Percentiles rank a stretch among this genome's conserved stretches.
phyloP scores from a whole-genome alignment of 2,888 invertebrate genomes.

The Troides helena region DNA sequence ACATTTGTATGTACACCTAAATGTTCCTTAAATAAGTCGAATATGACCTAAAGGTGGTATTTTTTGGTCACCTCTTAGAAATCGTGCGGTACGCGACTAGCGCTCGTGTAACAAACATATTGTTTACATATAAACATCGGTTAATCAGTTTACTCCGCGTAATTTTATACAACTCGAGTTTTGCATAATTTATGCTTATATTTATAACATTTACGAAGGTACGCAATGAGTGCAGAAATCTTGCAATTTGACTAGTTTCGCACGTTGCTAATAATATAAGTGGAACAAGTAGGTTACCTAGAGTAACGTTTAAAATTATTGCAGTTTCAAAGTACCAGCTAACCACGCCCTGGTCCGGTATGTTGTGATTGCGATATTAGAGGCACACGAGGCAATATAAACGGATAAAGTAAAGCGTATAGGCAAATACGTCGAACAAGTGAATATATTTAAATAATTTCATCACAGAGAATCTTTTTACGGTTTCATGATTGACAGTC shows the following conservation, averaged over 20 bases:
- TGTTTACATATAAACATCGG: background rate
- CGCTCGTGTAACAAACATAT: background rate
- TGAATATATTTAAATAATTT: background rate
- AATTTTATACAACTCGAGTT: constrained; percentile 4
- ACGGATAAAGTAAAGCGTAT: background rate
- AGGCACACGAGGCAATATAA: constrained; percentile 13
- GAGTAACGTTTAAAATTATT: constrained; percentile 40
- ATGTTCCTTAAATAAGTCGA: background rate
- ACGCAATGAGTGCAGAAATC: constrained; percentile 4
- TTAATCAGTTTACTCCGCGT: constrained; percentile 6
- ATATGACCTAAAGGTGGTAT: no score
- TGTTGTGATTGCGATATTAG: constrained; percentile 60
- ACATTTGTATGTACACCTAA: no score
- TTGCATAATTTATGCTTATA: background rate
- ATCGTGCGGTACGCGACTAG: background rate
- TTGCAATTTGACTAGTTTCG: constrained; percentile 25
- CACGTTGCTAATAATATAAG: constrained; percentile 39
- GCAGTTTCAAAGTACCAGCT: constrained; percentile 45
- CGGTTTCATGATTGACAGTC: constrained; percentile 18
- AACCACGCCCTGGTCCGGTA: constrained; percentile 67
- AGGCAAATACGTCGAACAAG: background rate
- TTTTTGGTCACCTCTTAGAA: background rate
- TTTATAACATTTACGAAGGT: background rate
- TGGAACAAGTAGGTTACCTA: constrained; percentile 53
- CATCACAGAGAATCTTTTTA: background rate